These are phyloP conservation scores for Drosophila mayri DNA, from an alignment of 1,140 invertebrate genomes.

Conservation along the genomic window DNA sequence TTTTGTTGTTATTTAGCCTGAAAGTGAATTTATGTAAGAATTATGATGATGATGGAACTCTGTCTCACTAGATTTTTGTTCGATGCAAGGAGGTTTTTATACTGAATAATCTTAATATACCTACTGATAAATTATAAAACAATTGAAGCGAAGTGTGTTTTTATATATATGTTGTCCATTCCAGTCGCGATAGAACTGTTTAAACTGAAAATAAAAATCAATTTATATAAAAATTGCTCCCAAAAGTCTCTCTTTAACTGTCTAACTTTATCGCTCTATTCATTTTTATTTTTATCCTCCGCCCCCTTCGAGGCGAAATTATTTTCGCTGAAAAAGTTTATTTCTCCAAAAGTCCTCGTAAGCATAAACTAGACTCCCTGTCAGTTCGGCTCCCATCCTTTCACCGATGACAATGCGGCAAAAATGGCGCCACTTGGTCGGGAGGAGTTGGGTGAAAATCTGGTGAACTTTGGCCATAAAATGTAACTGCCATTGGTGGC, in stretches of 20 bases:
- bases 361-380: slow-evolving; percentile 47
- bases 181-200: slow-evolving; percentile 73
- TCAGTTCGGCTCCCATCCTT: slow-evolving; percentile 21
- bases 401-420: slow-evolving; percentile 65
- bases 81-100: slow-evolving; percentile 59
- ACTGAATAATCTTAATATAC: slow-evolving; percentile 68
- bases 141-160: slow-evolving; percentile 57
- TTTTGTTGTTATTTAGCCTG: slow-evolving; percentile 65
- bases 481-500: slow-evolving; percentile 79
- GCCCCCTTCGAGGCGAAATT: slow-evolving; percentile 17
- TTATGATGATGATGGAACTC: slow-evolving; percentile 23
- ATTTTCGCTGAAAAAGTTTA: slow-evolving; percentile 50
- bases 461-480: slow-evolving; percentile 76
- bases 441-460: slow-evolving; percentile 11
- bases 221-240: slow-evolving; percentile 51
- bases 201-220: slow-evolving; percentile 68
- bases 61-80: slow-evolving; percentile 52
- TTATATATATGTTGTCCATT: slow-evolving; percentile 68
- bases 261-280: slow-evolving; percentile 35
- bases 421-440: slow-evolving; percentile 76
- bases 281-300: slow-evolving; percentile 40
- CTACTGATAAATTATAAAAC: slow-evolving; percentile 67
- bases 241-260: slow-evolving; percentile 14
- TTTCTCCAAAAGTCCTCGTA: slow-evolving; percentile 43
- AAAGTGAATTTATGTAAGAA: slow-evolving; percentile 62